These are phyloP conservation scores for Gymnodraco acuticeps DNA, from an alignment of 2,797 vertebrate species.

Conservation along the genomic window DNA sequence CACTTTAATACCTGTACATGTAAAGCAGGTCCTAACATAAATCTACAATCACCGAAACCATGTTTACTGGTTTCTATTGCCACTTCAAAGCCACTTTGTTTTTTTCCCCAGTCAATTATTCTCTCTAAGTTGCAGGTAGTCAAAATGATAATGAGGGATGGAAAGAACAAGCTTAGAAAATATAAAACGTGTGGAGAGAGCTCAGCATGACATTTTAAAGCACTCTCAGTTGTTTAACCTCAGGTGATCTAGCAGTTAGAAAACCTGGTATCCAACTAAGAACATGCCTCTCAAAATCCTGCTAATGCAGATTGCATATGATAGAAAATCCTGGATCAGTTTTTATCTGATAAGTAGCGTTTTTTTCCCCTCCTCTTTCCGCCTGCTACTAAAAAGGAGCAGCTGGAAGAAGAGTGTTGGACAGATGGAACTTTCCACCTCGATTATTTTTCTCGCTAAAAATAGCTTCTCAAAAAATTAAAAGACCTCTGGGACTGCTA, in stretches of 20 bases:
- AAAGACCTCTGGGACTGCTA: conserved; percentile 84
- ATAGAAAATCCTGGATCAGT: conserved; percentile 53
- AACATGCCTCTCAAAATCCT: conserved; percentile 12
- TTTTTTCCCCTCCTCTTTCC: conserved; percentile 45
- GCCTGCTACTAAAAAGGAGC: conserved; percentile 83
- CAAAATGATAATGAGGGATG: conserved; percentile 9
- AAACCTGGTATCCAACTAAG: not conserved
- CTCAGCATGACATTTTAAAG: conserved; percentile 6
- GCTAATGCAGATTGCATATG: conserved; percentile 39
- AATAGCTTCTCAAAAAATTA: conserved; percentile 88
- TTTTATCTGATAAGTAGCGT: conserved; percentile 64
- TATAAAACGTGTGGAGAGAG: not conserved
- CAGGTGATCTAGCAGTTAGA: not conserved
- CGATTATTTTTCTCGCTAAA: conserved; percentile 88
- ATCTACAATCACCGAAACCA: not conserved
- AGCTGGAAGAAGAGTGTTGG: conserved; percentile 87
- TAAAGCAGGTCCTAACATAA: not conserved
- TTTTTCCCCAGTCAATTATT: not conserved
- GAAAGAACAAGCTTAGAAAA: conserved; percentile 13
- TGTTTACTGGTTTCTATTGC: not conserved
- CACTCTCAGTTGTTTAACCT: not conserved
- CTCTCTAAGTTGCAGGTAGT: not conserved
- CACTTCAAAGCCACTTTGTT: conserved; percentile 6
- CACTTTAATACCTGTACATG: not conserved
- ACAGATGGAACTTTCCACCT: conserved; percentile 91